Conservation (phyloP, 1,140 invertebrate species). For the Ooceraea biroi region DNA sequence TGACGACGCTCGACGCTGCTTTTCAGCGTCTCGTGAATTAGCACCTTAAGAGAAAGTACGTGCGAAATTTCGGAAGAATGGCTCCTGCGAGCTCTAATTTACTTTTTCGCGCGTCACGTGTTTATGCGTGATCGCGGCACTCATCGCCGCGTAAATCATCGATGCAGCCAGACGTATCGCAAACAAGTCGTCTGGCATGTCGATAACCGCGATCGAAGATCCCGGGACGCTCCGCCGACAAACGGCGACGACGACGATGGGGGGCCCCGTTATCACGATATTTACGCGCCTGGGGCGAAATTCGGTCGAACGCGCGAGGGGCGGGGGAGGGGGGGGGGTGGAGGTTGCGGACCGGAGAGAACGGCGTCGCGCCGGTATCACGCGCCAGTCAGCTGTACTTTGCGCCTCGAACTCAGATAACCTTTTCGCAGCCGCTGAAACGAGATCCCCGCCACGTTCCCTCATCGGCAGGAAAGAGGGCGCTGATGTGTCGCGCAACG, state of each 20-base stretch:
- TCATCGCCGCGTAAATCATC: background rate
- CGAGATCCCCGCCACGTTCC: slow-evolving; percentile 24
- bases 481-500: background rate
- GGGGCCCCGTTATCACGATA: background rate
- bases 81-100: background rate
- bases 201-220: background rate
- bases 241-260: background rate
- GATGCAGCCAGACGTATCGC: background rate
- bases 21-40: too few species aligned
- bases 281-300: slow-evolving; percentile 52
- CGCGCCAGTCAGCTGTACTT: slow-evolving; percentile 82
- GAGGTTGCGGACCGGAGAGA: background rate
- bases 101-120: background rate
- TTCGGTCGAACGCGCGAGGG: slow-evolving; percentile 28
- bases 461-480: background rate
- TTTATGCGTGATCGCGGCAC: background rate
- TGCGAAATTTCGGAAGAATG: background rate
- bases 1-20: too few species aligned
- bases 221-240: background rate
- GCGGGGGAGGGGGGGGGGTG: background rate
- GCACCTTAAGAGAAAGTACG: slow-evolving; percentile 1
- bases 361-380: slow-evolving; percentile 67
- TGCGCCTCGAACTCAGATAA: slow-evolving; percentile 82
- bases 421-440: slow-evolving; percentile 65
- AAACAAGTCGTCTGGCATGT: background rate